A percentile compares a stretch with the other conserved stretches of the same genome.
These are phyloP conservation scores for Macrophya annulata DNA, from an alignment of 2,888 invertebrate genomes.

Conservation along the genomic window DNA sequence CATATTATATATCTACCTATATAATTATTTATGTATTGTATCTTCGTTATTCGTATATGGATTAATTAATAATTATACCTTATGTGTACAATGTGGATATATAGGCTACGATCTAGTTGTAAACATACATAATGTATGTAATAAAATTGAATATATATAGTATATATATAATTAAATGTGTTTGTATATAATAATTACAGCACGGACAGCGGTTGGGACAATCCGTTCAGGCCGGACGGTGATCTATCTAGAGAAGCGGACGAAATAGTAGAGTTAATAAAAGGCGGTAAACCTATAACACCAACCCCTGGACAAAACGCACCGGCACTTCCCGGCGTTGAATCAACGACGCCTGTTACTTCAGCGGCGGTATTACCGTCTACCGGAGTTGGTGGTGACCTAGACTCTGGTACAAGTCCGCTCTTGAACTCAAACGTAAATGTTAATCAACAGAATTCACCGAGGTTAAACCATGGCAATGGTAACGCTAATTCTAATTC, in stretches of 20 bases:
- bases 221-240: slow-evolving; percentile 98
- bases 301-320: slow-evolving; percentile 81
- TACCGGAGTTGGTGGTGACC: slow-evolving; percentile 66
- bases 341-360: slow-evolving; percentile 66
- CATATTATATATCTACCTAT: too few species aligned
- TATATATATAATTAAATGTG: slow-evolving; percentile 21
- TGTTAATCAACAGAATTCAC: slow-evolving; percentile 67
- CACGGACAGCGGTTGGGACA: slow-evolving; percentile 98
- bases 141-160: slow-evolving; percentile 35
- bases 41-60: neutral
- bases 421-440: slow-evolving; percentile 69
- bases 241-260: slow-evolving; percentile 97
- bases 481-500: slow-evolving; percentile 65
- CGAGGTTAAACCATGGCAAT: slow-evolving; percentile 74
- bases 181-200: slow-evolving; percentile 81
- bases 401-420: slow-evolving; percentile 76
- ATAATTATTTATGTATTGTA: too few species aligned
- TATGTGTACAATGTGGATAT: too few species aligned
- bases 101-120: too few species aligned
- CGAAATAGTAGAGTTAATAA: slow-evolving; percentile 96
- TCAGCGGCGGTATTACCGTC: slow-evolving; percentile 39
- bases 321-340: slow-evolving; percentile 82
- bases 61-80: too few species aligned
- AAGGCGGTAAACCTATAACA: slow-evolving; percentile 93
- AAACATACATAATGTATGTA: too few species aligned